These are phyloP conservation scores for Pectinophora gossypiella DNA, from an alignment of 1,140 invertebrate species.

Conservation along the genomic window DNA sequence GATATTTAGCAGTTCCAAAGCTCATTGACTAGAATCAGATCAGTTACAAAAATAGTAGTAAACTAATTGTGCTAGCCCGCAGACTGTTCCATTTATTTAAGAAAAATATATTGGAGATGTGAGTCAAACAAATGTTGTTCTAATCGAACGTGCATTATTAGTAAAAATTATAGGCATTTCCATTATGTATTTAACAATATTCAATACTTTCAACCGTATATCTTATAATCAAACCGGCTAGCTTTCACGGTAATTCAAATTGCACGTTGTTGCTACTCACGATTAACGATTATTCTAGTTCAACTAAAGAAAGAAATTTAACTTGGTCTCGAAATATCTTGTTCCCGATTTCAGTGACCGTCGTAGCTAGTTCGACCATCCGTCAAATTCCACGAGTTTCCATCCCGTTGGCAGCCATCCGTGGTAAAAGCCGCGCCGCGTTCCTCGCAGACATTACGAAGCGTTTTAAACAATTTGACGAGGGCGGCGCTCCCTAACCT, in stretches of 20 bases:
- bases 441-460: not conserved
- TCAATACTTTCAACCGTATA: not conserved
- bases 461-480: slow-evolving; percentile 6
- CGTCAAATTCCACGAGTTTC: too few species aligned
- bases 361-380: too few species aligned
- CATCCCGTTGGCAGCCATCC: too few species aligned
- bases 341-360: slow-evolving; percentile 14
- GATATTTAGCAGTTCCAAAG: slow-evolving; percentile 55
- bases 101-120: not conserved
- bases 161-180: not conserved
- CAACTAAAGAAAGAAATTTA: slow-evolving; percentile 35
- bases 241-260: too few species aligned
- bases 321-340: slow-evolving; percentile 18
- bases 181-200: not conserved
- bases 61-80: not conserved
- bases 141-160: not conserved
- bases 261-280: too few species aligned
- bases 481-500: slow-evolving; percentile 1
- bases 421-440: too few species aligned
- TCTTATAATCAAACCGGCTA: too few species aligned
- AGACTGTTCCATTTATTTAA: too few species aligned
- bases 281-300: slow-evolving; percentile 10
- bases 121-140: not conserved
- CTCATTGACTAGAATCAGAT: slow-evolving; percentile 50
- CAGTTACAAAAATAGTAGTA: not conserved